phyloP scores from a whole-genome alignment of 2,113 vertebrate genomes.

The Lagopus leucura region DNA sequence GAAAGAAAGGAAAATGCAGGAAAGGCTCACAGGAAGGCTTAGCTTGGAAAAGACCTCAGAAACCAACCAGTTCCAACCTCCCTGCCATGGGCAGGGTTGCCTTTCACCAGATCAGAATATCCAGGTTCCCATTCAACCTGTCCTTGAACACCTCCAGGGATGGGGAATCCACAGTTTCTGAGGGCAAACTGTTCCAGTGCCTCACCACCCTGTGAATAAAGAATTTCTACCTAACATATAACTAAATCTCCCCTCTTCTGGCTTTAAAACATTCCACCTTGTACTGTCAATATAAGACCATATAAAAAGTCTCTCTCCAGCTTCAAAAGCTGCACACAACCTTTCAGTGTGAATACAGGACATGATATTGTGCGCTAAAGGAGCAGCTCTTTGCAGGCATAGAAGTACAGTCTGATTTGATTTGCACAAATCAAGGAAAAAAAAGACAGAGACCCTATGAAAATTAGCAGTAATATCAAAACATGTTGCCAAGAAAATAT shows the following conservation, averaged over 20 bases:
- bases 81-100: not conserved
- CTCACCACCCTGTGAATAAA: not conserved
- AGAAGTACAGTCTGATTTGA: not conserved
- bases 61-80: not conserved
- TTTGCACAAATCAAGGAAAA: not conserved
- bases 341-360: not conserved
- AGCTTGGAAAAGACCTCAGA: not conserved
- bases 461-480: conserved; percentile 10
- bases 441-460: not conserved
- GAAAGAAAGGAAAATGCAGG: no score
- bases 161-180: not conserved
- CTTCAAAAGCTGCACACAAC: not conserved
- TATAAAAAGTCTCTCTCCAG: not conserved
- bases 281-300: not conserved
- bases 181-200: not conserved
- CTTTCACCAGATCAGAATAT: not conserved
- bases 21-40: not conserved
- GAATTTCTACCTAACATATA: not conserved
- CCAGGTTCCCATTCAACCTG: not conserved
- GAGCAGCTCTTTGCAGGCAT: not conserved
- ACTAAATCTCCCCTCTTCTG: not conserved
- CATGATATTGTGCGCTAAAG: rapidly evolving
- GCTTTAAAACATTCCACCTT: not conserved
- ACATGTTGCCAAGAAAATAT: conserved; percentile 15
- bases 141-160: not conserved